Evolutionary conservation across 2,888 invertebrate genomes (phyloP), one percentile per base, ranked within the genome.

Genomic region (Epinotia bilunana): DNA sequence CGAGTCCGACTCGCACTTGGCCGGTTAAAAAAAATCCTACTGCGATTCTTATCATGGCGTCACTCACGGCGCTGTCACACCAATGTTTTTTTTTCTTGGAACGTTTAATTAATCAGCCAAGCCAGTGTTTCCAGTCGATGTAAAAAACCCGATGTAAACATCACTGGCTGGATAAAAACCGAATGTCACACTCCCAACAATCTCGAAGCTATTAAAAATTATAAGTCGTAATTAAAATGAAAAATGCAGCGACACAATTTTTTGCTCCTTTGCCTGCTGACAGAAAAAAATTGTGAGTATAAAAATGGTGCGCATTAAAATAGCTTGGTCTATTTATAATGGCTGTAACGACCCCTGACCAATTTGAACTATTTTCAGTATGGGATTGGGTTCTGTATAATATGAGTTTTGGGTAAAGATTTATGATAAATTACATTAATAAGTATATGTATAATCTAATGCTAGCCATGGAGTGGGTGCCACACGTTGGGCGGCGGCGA

Each of bases 291-390:
- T 16, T 13, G 28, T 39, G 11, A 20, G 16, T 20, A 57, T 58
- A 73, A 73, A 73, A 73, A 73, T 60, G 64, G 84, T 84, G 83
- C 81, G 82, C 84, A 92, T 93, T 93, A 92, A 93, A 85, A 93
- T 93, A 89, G 90, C 88, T 88, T 87, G 86, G 87, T 88, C 90
- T 92, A 92, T 92, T 92, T 91, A 90, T 87, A 91, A 88, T 88
- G 88, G 88, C 85, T 84, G 85, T 89, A 87, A 87, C 85, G 84
- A 87, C 83, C 39, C 9, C 9, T 39, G 72, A 72, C 77, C 79
- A 75, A 81, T 60, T 65, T 72, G 49, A 60, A 65, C 58, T 65
- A 64, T 60, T 58, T 60, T 39, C 13, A 58, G 18, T 23, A 55
- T 4, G 23, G 9, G 78, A 77, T 77, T 11, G 23, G 64, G 78